phyloP scores from a whole-genome alignment of 2,797 vertebrate genomes.

The Otus scops region DNA sequence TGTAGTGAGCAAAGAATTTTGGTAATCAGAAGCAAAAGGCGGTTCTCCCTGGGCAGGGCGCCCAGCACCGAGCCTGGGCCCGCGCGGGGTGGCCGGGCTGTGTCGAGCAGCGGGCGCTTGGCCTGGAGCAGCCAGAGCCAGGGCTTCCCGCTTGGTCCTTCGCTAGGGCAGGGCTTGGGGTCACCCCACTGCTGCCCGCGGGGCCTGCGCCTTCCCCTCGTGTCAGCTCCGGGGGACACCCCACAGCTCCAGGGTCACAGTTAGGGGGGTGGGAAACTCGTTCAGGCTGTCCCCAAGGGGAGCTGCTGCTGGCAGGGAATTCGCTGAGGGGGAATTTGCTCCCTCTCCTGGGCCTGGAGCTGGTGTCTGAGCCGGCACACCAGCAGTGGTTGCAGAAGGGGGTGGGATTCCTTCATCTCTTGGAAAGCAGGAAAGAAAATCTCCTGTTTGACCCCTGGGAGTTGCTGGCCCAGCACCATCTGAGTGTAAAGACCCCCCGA shows the following conservation, averaged over 20 bases:
- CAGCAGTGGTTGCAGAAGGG: fast-evolving
- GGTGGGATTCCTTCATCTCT: fast-evolving
- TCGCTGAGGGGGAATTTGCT: not conserved
- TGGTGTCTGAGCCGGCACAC: not conserved
- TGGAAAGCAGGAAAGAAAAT: fast-evolving
- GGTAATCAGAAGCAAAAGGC: fast-evolving
- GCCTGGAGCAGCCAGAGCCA: not conserved
- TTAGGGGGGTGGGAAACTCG: fast-evolving
- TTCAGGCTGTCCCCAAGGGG: not conserved
- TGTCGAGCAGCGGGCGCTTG: fast-evolving
- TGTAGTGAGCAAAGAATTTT: fast-evolving
- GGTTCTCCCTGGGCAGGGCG: not conserved
- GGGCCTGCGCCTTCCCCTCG: not conserved
- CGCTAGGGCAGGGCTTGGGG: not conserved
- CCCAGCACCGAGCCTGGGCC: not conserved
- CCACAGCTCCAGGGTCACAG: fast-evolving
- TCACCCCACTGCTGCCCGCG: not conserved
- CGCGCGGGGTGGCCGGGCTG: fast-evolving
- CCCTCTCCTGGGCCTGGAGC: conserved; percentile 14
- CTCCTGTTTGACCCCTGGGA: fast-evolving
- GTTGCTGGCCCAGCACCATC: fast-evolving
- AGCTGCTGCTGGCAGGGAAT: not conserved
- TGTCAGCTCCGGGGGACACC: not conserved
- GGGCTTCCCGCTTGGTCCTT: not conserved
- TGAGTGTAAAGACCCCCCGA: fast-evolving